Base-by-base conservation (phyloP, 2,888 invertebrate species). In the Trachelus iudaicus region DNA sequence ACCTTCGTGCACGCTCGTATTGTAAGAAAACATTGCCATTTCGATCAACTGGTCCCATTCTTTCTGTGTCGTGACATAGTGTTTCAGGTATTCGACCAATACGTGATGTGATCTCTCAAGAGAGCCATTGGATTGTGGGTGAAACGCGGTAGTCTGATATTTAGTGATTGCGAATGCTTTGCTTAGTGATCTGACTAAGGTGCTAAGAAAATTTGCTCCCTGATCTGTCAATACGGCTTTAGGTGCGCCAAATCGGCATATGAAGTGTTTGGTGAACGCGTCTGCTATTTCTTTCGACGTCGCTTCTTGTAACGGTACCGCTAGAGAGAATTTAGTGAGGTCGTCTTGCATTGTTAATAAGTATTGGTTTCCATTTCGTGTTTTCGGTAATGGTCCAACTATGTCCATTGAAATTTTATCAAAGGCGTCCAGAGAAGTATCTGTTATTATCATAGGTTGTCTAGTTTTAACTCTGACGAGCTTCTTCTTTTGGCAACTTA, bases 31-130 rank as follows among this genome's bases (percentile, higher is more conserved):
- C 71, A 74, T 80, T 1, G 80, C 81, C 2, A 77, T 13, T 6
- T 77, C 77, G 1, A 84, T 15, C 76, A 77, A 79, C 11, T 76
- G 56, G 30, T 84, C 84, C 82, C 83, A 84, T 75, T 85, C 79
- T 3, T 34, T 77, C 76, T 37, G 79, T 68, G 1, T 77, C 78
- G 33, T 76, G 13, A 34, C 81, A n/a, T 69, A 79, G 33, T 79
- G 79, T 40, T 79, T 79, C 0, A 81, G 33, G 13, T 79, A 80
- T 37, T 79, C 79, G 3, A 80, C 73, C 0, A 80, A 35, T 0
- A 78, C 74, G 15, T 81, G 82, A 35, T 80, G 82, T 1, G 80
- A 82, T 15, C 78, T 40, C 33, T 82, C 82, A 12, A 80, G 56
- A 1, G 80, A 82, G 0, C 82, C 82, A 4, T 82, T 79, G 0